Base-by-base conservation (phyloP, 2,113 vertebrate genomes). In the Muntiacus muntjak region DNA sequence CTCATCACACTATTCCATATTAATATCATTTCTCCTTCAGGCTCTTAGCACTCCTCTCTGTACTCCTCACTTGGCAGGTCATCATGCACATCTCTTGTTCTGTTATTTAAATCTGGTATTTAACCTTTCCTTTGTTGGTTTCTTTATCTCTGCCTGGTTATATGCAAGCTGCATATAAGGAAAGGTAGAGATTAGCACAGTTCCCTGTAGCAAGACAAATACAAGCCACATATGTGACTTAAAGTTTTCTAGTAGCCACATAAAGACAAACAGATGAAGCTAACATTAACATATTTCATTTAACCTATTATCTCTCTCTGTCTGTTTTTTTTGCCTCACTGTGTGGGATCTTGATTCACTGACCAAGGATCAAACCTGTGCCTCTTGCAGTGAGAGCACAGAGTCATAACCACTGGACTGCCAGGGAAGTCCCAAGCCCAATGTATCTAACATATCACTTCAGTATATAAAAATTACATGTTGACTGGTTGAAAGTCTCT, bases 71-170 rank as follows among this genome's bases (percentile, higher is more conserved):
- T 45, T 25, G 21, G 79, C 92, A 92, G 64, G 57, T 57, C 47
- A 86, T 74, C 58, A 50, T 13, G 33, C 54, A 60, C 54, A 88
- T 86, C 57, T 47, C 30, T 82, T 36, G 36, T 78, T 82, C 28
- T 96, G 11, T 87, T 87, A 43, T 81, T 94, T 81, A 81, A 97
- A 84, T 87, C 81, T 64, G 33, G n/a, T n/a, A 9, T 86, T 97
- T 92, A 94, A 83, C 74, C 79, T 94, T 71, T 87, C 40, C 64
- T 40, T 36, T 67, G 45, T 92, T 88, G 33, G 52, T 91, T 43
- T 74, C 93, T 71, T 45, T 45, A 43, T 93, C 84, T 64, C 30
- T 28, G 43, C 11, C 30, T 36, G 92, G 58, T 87, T 58, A 15
- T 67, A 23, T 60, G 47, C 85, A 94, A 85, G 92, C 16, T 52